A percentile compares a stretch with the other conserved stretches of the same genome.
Conservation (phyloP, 2,888 invertebrate species). For the Lithophane ornitopus region DNA sequence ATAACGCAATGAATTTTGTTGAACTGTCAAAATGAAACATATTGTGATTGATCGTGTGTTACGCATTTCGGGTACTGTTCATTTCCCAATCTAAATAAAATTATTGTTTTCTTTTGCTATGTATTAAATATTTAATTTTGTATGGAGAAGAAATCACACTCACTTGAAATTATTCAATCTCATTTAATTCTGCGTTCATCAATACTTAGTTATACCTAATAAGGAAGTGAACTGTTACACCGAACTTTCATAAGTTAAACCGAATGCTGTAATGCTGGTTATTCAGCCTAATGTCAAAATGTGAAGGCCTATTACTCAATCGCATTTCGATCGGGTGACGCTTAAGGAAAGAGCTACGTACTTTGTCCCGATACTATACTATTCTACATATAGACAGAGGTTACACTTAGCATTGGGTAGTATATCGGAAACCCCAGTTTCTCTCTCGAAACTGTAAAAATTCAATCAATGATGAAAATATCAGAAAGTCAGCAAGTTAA, state of each 20-base stretch:
- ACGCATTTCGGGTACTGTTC: no score
- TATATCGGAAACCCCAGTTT: not conserved
- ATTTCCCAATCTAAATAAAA: no score
- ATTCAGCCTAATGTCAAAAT: slow-evolving; percentile 26
- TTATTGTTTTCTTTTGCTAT: no score
- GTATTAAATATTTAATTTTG: not conserved
- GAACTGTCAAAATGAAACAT: no score
- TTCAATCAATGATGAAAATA: not conserved
- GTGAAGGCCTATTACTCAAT: slow-evolving; percentile 38
- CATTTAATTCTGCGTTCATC: not conserved
- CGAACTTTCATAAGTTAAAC: slow-evolving; percentile 41
- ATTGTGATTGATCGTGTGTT: no score
- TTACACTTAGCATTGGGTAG: not conserved
- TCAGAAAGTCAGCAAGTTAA: no score
- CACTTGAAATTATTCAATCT: not conserved
- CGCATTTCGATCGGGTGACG: slow-evolving; percentile 14
- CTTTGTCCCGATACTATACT: not conserved
- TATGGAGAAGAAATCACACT: not conserved
- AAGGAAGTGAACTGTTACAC: slow-evolving; percentile 28
- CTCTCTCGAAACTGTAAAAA: not conserved
- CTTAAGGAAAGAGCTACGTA: not conserved
- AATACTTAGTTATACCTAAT: not conserved
- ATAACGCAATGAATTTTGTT: no score
- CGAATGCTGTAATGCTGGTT: slow-evolving; percentile 8
- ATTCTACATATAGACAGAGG: no score